Evolutionary conservation across 2,888 invertebrate genomes (phyloP).

Genomic region (Malacosoma neustria): DNA sequence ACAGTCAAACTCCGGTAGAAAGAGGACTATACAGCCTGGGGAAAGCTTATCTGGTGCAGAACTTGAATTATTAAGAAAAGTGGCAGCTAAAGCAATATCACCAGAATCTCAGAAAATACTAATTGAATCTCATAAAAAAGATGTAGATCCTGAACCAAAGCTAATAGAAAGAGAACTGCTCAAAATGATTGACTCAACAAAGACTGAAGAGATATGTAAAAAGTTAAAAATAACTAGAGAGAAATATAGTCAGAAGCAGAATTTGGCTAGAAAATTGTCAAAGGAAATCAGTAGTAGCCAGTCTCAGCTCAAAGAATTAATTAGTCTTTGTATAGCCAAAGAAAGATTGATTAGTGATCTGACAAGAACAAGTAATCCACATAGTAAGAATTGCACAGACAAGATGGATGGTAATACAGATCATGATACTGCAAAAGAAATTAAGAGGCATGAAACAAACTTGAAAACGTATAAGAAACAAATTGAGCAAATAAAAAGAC

Average conservation of each 20-base stretch:
- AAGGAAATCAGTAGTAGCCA: constrained; percentile 79
- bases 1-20: constrained; percentile 60
- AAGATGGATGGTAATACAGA: constrained; percentile 75
- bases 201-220: constrained; percentile 63
- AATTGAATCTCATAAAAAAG: constrained; percentile 72
- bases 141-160: constrained; percentile 71
- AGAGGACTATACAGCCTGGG: constrained; percentile 77
- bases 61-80: constrained; percentile 73
- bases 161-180: constrained; percentile 65
- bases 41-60: constrained; percentile 76
- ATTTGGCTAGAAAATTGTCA: constrained; percentile 58
- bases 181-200: constrained; percentile 69
- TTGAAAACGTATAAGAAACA: constrained; percentile 83
- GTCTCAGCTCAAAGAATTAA: constrained; percentile 81
- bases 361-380: constrained; percentile 46
- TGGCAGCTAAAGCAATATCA: constrained; percentile 73
- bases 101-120: constrained; percentile 70
- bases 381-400: constrained; percentile 64
- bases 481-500: constrained; percentile 82
- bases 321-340: constrained; percentile 78
- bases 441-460: constrained; percentile 82
- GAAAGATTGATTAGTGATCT: constrained; percentile 84
- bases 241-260: constrained; percentile 66
- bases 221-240: constrained; percentile 71
- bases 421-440: constrained; percentile 76